Conservation (phyloP, 2,113 vertebrate genomes). For the Steatornis caripensis region DNA sequence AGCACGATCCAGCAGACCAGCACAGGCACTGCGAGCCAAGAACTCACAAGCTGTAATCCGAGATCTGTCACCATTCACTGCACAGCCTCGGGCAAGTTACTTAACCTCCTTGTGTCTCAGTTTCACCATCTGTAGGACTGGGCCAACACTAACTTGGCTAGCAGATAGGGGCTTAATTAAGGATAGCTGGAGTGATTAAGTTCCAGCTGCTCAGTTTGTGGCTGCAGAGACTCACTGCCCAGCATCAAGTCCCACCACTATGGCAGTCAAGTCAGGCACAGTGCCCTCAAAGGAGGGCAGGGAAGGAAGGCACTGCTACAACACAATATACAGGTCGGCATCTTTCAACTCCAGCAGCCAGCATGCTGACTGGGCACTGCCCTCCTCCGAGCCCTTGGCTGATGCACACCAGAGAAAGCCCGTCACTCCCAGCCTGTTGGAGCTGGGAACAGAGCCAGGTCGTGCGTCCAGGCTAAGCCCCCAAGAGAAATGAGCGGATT, state of each 20-base stretch:
- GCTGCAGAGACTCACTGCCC: neutral
- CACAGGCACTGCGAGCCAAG: neutral
- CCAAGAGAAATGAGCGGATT: accelerated
- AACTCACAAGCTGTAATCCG: neutral
- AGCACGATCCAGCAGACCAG: neutral
- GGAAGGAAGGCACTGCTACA: neutral
- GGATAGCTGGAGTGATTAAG: slow-evolving; percentile 53
- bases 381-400: neutral
- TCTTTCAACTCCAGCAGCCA: neutral
- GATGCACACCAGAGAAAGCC: neutral
- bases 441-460: neutral
- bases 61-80: slow-evolving; percentile 36
- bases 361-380: neutral
- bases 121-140: slow-evolving; percentile 53
- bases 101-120: slow-evolving; percentile 29
- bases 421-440: accelerated
- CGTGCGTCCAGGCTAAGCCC: neutral
- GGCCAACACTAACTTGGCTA: slow-evolving; percentile 18
- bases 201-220: slow-evolving; percentile 31
- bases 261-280: accelerated
- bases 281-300: neutral
- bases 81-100: slow-evolving; percentile 44
- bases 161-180: slow-evolving; percentile 37
- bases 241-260: accelerated
- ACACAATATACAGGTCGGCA: neutral